A percentile compares a stretch with the other conserved stretches of the same genome.
Conservation (phyloP, 2,113 vertebrate species). For the Tachysurus vachellii region DNA sequence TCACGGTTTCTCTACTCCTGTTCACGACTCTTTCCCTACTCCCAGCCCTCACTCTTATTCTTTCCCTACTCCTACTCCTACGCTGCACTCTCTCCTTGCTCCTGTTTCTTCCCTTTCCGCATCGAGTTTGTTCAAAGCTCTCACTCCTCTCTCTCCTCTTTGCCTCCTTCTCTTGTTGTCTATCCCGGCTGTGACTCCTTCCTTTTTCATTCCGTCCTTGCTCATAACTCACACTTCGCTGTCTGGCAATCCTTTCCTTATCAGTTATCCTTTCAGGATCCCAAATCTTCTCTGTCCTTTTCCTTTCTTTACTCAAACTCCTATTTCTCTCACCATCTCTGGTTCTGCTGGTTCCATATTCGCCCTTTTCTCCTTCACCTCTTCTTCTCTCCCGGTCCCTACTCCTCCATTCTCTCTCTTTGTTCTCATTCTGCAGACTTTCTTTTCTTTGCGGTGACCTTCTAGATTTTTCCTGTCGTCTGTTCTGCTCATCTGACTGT, state of each 20-base stretch:
- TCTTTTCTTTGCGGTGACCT: slow-evolving; percentile 17
- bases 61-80: neutral
- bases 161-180: neutral
- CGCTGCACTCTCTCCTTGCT: neutral
- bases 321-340: slow-evolving; percentile 14
- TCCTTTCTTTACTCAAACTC: slow-evolving; percentile 28
- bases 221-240: slow-evolving; percentile 57
- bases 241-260: slow-evolving; percentile 53
- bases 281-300: neutral
- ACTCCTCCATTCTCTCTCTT: slow-evolving; percentile 56
- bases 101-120: slow-evolving; percentile 8
- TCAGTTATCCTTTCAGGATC: slow-evolving; percentile 5
- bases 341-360: neutral
- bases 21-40: slow-evolving; percentile 52
- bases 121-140: slow-evolving; percentile 10
- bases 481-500: neutral
- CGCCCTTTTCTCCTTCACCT: slow-evolving; percentile 34
- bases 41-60: slow-evolving; percentile 3
- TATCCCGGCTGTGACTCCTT: slow-evolving; percentile 51
- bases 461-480: neutral
- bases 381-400: slow-evolving; percentile 71
- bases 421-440: slow-evolving; percentile 37
- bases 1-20: slow-evolving; percentile 53
- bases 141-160: neutral
- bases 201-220: slow-evolving; percentile 59